Percentiles rank a stretch among this genome's conserved stretches.
phyloP scores from a whole-genome alignment of 2,113 vertebrate genomes.

The Leptodactylus fuscus region DNA sequence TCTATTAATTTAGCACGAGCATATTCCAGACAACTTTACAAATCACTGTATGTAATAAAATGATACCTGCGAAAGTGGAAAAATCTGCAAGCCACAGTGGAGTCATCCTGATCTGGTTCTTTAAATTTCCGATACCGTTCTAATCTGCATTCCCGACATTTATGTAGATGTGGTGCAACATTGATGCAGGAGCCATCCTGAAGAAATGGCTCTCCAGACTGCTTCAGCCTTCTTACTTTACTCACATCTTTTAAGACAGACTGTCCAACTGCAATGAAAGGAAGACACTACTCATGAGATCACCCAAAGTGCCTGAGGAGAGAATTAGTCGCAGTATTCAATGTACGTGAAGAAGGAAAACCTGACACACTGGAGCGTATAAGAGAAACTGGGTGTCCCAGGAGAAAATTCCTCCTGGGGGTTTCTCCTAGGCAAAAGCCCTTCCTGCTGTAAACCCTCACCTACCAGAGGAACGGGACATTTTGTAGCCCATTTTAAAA shows the following conservation, averaged over 20 bases:
- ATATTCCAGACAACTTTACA: too few species aligned
- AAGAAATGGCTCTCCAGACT: slow-evolving; percentile 96
- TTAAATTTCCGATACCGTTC: slow-evolving; percentile 96
- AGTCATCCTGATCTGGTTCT: slow-evolving; percentile 92
- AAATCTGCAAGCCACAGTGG: slow-evolving; percentile 95
- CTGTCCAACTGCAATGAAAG: slow-evolving; percentile 83
- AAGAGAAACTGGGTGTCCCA: too few species aligned
- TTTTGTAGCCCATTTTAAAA: too few species aligned
- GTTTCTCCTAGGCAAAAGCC: too few species aligned
- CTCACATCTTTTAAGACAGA: slow-evolving; percentile 95
- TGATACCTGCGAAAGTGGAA: slow-evolving; percentile 96
- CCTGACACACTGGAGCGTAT: too few species aligned
- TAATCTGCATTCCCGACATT: slow-evolving; percentile 96
- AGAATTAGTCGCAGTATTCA: too few species aligned
- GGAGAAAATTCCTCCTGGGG: too few species aligned
- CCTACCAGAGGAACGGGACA: too few species aligned
- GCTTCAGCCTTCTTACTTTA: slow-evolving; percentile 95
- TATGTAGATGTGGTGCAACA: slow-evolving; percentile 96
- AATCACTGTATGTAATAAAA: too few species aligned
- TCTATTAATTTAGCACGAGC: too few species aligned
- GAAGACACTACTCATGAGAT: not conserved
- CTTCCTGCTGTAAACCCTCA: too few species aligned
- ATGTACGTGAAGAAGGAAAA: too few species aligned
- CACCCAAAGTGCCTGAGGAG: not conserved
- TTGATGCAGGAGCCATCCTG: slow-evolving; percentile 98